Evolutionary conservation across 2,113 vertebrate species (phyloP), one percentile per base, ranked within the genome.

Genomic region (Acrocephalus arundinaceus): DNA sequence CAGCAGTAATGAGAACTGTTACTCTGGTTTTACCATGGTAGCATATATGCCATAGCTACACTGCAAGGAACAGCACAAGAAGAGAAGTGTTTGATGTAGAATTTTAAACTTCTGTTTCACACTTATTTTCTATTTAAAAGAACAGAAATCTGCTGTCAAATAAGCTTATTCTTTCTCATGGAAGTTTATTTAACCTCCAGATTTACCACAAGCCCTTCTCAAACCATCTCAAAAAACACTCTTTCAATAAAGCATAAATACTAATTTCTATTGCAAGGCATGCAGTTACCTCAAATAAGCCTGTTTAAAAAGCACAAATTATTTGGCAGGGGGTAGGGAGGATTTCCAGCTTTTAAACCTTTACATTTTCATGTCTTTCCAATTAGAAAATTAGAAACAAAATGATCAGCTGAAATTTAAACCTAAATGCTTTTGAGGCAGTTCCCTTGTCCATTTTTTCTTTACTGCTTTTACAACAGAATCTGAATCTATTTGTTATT

Each of bases 401-500:
- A 84, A 25, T 0, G 0, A 63, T 61, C 31, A 43, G 37, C 21
- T 75, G 54, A 78, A 73, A 93, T 68, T 72, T 72, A 94, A 93
- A 89, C 16, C 21, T 65, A 68, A 92, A 87, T 21, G n/a, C 27
- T 92, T 81, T 43, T 58, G 41, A 84, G 70, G 41, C 6, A 0
- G 65, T 35, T 85, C 37, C 18, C 49, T 81, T 54, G 52, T 62
- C 70, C 80, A 41, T 52, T 84, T 90, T 84, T 82, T n/a, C 27
- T 67, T 48, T 31, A 55, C 31, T 52, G 49, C 57, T 83, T 87
- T 89, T 91, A 78, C 54, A 75, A 70, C 45, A 72, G 73, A 88
- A 86, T 93, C 41, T 73, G 63, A 91, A 89, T 98, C 97, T 98
- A 98, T 98, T 98, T 96, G 96, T 86, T 86, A 89, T 97, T 96